Evolutionary conservation across 2,113 vertebrate genomes (phyloP), one percentile per base, ranked within the genome.

Genomic region (Cololabis saira): DNA sequence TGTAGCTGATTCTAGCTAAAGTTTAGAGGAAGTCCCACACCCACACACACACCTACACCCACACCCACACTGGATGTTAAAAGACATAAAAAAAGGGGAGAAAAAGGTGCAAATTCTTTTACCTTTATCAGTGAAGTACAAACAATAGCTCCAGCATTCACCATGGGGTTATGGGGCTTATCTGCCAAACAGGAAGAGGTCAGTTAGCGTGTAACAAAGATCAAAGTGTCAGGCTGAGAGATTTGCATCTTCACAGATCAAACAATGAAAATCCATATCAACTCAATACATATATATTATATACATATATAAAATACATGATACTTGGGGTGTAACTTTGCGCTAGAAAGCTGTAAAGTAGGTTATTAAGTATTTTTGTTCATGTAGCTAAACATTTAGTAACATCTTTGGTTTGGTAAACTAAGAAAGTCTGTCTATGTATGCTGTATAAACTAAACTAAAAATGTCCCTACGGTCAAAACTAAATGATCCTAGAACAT

Each of bases 111-210:
- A 0, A 15, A 51, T 59, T 59, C 61, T 12, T 92, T 96, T 96
- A 99, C 98, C 98, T 99, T 96, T 89, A 99, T 98, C 85, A 99
- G 93, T 64, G 98, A 99, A 2, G 96, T 98, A 55, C 98, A 90
- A 84, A 99, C 98, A 76, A 99, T 99, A 61, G 98, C 97, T 54
- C 98, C 98, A 74, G 98, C 98, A 69, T 99, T 99, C 92, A 99
- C 97, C 98, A 99, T 99, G 71, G 98, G 97, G 86, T 99, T 99
- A 86, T 99, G 97, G 66, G 97, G 97, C 76, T 94, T 97, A 90
- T 99, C 97, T 99, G 93, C 43, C 89, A 91, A 21, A 48, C 15
- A 84, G 67, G 30, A 19, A 76, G 53, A 55, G 41, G 5, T 15
- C 5, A 15, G 50, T 81, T 80, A 73, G 47, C 15, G 17, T 0